Percentiles rank a stretch among this genome's conserved stretches.
phyloP scores from a whole-genome alignment of 2,888 invertebrate species.

The Caenorhabditis wallacei region DNA sequence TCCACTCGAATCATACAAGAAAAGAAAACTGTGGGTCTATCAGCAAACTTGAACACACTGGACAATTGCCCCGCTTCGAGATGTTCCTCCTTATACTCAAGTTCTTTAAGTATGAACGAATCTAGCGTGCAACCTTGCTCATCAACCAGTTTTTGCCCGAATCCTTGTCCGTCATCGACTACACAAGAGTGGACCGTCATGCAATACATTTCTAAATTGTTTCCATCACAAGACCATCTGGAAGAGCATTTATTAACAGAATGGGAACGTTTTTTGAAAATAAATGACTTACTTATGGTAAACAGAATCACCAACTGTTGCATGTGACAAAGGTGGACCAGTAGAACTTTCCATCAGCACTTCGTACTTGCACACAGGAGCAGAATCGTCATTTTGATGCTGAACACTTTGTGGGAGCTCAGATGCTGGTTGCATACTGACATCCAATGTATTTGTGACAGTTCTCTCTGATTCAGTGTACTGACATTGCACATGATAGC shows the following conservation, averaged over 20 bases:
- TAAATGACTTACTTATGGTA: slow-evolving; percentile 73
- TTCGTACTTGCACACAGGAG: slow-evolving; percentile 78
- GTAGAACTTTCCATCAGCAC: slow-evolving; percentile 71
- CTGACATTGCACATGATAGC: slow-evolving; percentile 78
- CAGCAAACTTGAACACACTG: slow-evolving; percentile 81
- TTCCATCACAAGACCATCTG: slow-evolving; percentile 73
- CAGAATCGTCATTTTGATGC: slow-evolving; percentile 49
- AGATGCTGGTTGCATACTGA: slow-evolving; percentile 75
- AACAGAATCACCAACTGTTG: slow-evolving; percentile 78
- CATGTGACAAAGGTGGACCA: slow-evolving; percentile 75
- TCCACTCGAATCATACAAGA: slow-evolving; percentile 79
- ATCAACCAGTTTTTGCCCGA: slow-evolving; percentile 78
- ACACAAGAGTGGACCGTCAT: slow-evolving; percentile 81
- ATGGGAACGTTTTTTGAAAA: not conserved
- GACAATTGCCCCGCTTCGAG: slow-evolving; percentile 75
- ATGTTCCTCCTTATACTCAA: slow-evolving; percentile 69
- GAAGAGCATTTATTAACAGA: not conserved
- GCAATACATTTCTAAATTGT: slow-evolving; percentile 70
- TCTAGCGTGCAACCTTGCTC: slow-evolving; percentile 79
- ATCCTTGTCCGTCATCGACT: slow-evolving; percentile 81
- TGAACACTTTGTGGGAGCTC: slow-evolving; percentile 70
- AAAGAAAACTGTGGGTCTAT: slow-evolving; percentile 80
- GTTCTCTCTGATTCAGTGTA: slow-evolving; percentile 75
- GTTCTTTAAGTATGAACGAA: slow-evolving; percentile 72
- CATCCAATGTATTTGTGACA: slow-evolving; percentile 77